Conservation (phyloP, 2,888 invertebrate species). For the Operophtera brumata region DNA sequence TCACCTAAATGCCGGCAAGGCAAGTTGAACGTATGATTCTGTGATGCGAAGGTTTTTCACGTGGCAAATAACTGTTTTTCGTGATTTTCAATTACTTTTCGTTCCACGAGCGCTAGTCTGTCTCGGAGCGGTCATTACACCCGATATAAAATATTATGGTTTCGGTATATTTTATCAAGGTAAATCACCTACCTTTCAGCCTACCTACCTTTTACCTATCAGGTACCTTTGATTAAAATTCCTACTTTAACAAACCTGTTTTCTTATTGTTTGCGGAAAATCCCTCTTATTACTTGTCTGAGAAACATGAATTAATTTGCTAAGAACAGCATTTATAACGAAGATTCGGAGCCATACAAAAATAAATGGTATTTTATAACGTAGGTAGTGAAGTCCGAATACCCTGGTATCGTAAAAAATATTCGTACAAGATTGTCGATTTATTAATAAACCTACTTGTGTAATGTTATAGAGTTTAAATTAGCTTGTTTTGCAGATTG, state of each 20-base stretch:
- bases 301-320: neutral
- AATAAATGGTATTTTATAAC: neutral
- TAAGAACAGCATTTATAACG: neutral
- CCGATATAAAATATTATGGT: neutral
- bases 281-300: neutral
- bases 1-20: too few species aligned
- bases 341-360: neutral
- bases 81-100: too few species aligned
- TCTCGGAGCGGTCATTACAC: too few species aligned
- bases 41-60: too few species aligned
- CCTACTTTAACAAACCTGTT: neutral
- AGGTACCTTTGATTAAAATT: neutral
- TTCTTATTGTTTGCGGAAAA: conserved; percentile 9
- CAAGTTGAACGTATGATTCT: too few species aligned
- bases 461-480: conserved; percentile 10
- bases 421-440: neutral
- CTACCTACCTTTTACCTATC: too few species aligned
- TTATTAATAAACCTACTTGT: neutral
- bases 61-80: too few species aligned
- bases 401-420: conserved; percentile 12
- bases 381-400: neutral
- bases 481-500: conserved; percentile 13
- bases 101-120: too few species aligned
- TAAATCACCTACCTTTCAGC: too few species aligned
- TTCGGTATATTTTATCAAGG: neutral